phyloP scores from a whole-genome alignment of 64 coral and sea anemone genomes.

The Stichodactyla helianthus region DNA sequence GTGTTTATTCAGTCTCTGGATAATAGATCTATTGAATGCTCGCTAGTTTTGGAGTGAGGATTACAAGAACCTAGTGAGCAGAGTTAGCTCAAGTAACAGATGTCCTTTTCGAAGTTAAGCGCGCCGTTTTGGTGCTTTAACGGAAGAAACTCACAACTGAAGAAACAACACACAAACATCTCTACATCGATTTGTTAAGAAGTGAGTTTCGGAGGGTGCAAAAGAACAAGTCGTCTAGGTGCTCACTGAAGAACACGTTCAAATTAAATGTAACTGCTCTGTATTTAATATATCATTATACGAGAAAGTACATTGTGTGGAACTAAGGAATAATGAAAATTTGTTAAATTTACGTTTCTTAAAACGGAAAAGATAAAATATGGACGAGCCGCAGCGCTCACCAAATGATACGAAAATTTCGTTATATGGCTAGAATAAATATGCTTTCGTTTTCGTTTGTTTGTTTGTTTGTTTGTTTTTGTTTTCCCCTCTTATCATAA shows the following conservation, averaged over 20 bases:
- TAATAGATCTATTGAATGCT: slow-evolving; percentile 4
- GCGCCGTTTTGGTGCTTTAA: not conserved
- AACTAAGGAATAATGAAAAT: no score
- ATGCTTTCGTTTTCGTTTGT: no score
- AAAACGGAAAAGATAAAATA: no score
- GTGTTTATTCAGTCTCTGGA: slow-evolving; percentile 3
- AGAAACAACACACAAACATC: not conserved
- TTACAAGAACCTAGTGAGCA: not conserved
- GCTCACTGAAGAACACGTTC: not conserved
- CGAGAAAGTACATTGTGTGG: no score
- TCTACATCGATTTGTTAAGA: not conserved
- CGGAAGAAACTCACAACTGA: slow-evolving; percentile 1
- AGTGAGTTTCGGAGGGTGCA: not conserved
- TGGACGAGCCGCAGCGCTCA: no score
- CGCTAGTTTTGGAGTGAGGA: slow-evolving; percentile 7
- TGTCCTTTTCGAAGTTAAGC: not conserved
- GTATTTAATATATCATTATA: no score
- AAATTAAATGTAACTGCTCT: not conserved
- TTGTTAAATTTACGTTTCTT: no score
- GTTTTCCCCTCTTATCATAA: no score
- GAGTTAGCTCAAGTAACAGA: not conserved
- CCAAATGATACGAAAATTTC: no score
- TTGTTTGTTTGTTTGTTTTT: no score
- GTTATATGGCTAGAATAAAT: no score
- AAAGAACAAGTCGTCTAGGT: not conserved